These are phyloP conservation scores for Dascyllus trimaculatus DNA, from an alignment of 2,113 vertebrate genomes.

Conservation along the genomic window DNA sequence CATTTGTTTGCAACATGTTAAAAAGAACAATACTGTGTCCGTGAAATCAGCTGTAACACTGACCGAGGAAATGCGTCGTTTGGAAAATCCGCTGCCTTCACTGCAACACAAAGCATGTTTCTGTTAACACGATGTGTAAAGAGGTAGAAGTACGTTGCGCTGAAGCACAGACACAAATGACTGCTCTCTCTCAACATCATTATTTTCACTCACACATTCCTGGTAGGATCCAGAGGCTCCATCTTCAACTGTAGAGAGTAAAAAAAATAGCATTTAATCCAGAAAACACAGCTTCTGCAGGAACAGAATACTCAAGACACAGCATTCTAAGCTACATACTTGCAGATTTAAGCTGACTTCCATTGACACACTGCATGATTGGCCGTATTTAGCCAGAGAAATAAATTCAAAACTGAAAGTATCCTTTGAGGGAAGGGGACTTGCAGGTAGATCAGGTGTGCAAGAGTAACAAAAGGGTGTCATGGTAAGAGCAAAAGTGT, in stretches of 20 bases:
- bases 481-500: no score
- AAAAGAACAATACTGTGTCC: not conserved
- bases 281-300: not conserved
- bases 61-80: constrained; percentile 81
- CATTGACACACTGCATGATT: no score
- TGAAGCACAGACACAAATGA: not conserved
- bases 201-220: constrained; percentile 65
- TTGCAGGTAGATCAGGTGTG: no score
- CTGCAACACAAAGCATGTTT: constrained; percentile 42
- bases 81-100: constrained; percentile 63
- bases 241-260: constrained; percentile 58
- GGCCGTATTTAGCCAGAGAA: no score
- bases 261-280: not conserved
- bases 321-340: no score
- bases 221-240: constrained; percentile 71
- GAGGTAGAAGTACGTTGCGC: not conserved
- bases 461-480: no score
- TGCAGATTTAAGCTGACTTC: no score
- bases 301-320: no score
- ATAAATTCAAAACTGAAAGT: no score
- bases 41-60: constrained; percentile 38
- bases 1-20: not conserved
- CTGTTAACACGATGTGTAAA: no score
- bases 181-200: not conserved
- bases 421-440: no score